Evolutionary conservation across 1,140 invertebrate species (phyloP).

Genomic region (Drosophila navojoa): DNA sequence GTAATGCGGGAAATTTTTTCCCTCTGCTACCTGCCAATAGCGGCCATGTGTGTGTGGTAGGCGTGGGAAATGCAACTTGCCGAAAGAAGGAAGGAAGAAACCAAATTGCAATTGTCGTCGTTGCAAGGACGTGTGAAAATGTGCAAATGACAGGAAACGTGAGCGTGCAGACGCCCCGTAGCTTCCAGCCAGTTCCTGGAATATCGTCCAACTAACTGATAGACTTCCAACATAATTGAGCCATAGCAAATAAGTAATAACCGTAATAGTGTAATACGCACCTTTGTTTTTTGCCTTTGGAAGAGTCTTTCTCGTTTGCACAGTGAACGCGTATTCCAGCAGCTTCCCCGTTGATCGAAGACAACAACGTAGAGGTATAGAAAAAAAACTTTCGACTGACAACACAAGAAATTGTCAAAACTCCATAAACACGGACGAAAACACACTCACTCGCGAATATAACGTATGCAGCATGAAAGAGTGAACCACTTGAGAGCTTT

Average conservation of each 20-base stretch:
- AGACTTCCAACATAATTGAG: conserved; percentile 6
- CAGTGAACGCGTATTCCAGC: conserved; percentile 35
- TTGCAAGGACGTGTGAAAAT: conserved; percentile 65
- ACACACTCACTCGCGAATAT: conserved; percentile 27
- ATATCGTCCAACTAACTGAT: conserved; percentile 16
- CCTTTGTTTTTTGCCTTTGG: conserved; percentile 19
- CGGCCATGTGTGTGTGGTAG: conserved; percentile 27
- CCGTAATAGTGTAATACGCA: conserved; percentile 24
- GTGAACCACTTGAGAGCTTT: conserved; percentile 23
- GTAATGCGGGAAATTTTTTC: conserved; percentile 33
- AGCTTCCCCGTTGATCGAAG: conserved; percentile 27
- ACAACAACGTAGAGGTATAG: neutral
- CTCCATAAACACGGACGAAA: conserved; percentile 33
- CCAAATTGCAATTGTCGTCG: conserved; percentile 66
- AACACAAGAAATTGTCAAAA: conserved; percentile 48
- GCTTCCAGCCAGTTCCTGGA: conserved; percentile 26
- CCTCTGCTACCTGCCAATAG: conserved; percentile 46
- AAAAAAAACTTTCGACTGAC: conserved; percentile 38
- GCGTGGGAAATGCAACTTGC: conserved; percentile 62
- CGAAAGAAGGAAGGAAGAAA: conserved; percentile 6
- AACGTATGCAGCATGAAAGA: conserved; percentile 15
- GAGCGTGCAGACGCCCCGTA: conserved; percentile 26
- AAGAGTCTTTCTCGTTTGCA: conserved; percentile 17
- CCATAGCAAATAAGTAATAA: conserved; percentile 32
- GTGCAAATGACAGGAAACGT: conserved; percentile 69